Conservation (phyloP, 2,113 vertebrate species). For the Macroglossus sobrinus region DNA sequence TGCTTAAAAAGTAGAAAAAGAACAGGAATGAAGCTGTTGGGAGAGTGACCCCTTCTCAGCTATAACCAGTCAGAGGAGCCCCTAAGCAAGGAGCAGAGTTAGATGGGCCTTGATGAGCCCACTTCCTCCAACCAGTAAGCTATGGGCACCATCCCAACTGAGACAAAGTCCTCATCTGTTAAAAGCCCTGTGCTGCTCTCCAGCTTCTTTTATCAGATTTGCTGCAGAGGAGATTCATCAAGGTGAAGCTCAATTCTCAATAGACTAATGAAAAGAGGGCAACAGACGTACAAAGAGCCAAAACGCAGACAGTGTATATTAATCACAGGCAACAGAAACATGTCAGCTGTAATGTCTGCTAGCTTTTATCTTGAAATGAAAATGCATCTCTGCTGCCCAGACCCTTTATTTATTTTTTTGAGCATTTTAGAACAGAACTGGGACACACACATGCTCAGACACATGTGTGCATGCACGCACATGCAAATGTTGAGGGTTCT, state of each 20-base stretch:
- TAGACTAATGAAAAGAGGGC: constrained; percentile 42
- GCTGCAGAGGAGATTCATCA: constrained; percentile 55
- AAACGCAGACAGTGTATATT: constrained; percentile 34
- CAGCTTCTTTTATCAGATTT: constrained; percentile 11
- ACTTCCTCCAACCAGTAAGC: not conserved
- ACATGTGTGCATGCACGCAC: too few species aligned
- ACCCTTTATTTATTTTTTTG: not conserved
- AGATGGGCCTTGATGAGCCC: not conserved
- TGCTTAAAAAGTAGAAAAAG: not conserved
- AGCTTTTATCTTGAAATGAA: constrained; percentile 57
- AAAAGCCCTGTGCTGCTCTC: not conserved
- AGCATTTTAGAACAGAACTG: constrained; percentile 22
- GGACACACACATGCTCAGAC: too few species aligned
- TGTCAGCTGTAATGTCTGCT: constrained; percentile 24
- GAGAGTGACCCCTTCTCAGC: not conserved
- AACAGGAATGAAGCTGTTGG: not conserved
- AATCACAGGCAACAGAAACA: constrained; percentile 50
- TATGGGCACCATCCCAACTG: not conserved
- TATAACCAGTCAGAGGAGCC: not conserved
- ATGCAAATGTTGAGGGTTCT: not conserved
- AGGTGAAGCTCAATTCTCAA: constrained; percentile 34
- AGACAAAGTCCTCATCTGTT: not conserved
- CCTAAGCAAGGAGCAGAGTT: not conserved
- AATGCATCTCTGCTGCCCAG: constrained; percentile 43
- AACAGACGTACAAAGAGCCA: not conserved